Percentiles rank a stretch among this genome's conserved stretches.
These are phyloP conservation scores for Drosophila bipectinata DNA, from an alignment of 1,140 invertebrate species.

Conservation along the genomic window DNA sequence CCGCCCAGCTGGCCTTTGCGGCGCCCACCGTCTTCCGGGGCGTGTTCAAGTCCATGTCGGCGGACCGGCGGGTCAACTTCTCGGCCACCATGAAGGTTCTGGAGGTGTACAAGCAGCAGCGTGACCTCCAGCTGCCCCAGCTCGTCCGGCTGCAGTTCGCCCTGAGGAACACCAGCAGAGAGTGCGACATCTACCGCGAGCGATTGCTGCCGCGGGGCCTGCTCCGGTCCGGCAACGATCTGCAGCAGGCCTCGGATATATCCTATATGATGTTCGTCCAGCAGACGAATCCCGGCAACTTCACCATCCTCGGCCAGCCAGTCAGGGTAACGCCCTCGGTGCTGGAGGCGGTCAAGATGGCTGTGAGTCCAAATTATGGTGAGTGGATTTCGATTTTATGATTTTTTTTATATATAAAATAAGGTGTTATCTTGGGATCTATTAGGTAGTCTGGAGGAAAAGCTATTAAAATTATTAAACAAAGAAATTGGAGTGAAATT, in stretches of 20 bases:
- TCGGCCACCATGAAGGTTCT: constrained; percentile 88
- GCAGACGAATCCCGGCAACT: constrained; percentile 87
- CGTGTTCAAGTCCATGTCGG: constrained; percentile 87
- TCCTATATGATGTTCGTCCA: constrained; percentile 88
- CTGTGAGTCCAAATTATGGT: constrained; percentile 87
- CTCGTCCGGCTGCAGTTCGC: constrained; percentile 76
- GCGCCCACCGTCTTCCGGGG: constrained; percentile 88
- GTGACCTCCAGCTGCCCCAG: constrained; percentile 84
- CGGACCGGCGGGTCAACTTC: constrained; percentile 86
- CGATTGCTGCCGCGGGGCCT: constrained; percentile 80
- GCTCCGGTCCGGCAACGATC: constrained; percentile 85
- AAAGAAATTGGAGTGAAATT: too few relatives aligned
- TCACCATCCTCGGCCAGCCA: constrained; percentile 87
- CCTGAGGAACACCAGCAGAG: constrained; percentile 72
- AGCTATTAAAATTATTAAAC: too few relatives aligned
- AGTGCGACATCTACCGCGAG: constrained; percentile 82
- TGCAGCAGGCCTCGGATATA: constrained; percentile 86
- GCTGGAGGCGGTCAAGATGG: constrained; percentile 84
- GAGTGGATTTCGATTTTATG: constrained; percentile 72
- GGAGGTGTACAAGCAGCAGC: constrained; percentile 87
- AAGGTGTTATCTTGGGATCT: too few relatives aligned
- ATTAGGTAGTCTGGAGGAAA: too few relatives aligned
- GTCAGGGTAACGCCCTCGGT: constrained; percentile 86
- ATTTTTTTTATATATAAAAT: neutral
- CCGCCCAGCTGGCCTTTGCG: constrained; percentile 86